Percentiles rank a stretch among this genome's conserved stretches.
Evolutionary conservation across 2,888 invertebrate species (phyloP).

Genomic region (Idaea aversata): DNA sequence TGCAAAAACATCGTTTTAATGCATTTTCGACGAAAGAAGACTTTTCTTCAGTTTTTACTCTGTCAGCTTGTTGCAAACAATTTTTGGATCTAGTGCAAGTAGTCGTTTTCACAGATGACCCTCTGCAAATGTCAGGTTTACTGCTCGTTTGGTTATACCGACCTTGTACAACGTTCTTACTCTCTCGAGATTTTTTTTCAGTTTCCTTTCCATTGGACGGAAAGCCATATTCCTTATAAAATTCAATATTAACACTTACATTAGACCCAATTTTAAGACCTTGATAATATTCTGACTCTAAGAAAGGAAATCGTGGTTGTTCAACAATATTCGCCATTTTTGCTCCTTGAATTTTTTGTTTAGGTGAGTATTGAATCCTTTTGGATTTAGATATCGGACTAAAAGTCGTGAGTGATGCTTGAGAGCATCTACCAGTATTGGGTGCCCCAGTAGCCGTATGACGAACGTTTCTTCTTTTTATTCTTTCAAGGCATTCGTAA

Average conservation of each 20-base stretch:
- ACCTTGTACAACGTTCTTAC: conserved; percentile 3
- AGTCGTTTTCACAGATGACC: neutral
- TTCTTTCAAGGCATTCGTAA: conserved; percentile 34
- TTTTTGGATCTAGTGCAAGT: conserved; percentile 7
- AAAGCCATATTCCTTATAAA: conserved; percentile 27
- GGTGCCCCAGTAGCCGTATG: neutral
- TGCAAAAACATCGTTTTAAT: conserved; percentile 48
- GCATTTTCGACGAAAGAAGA: conserved; percentile 28
- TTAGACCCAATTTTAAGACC: conserved; percentile 35
- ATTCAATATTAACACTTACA: conserved; percentile 35
- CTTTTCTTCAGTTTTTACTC: conserved; percentile 26
- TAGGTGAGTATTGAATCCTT: conserved; percentile 4
- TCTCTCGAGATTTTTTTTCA: neutral
- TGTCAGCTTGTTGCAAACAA: conserved; percentile 14
- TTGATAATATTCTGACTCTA: conserved; percentile 20
- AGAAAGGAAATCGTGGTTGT: conserved; percentile 17
- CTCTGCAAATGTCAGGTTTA: conserved; percentile 1
- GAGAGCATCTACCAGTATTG: conserved; percentile 1
- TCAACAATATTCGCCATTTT: conserved; percentile 8
- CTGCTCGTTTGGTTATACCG: neutral
- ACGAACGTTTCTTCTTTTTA: neutral
- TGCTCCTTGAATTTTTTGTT: neutral
- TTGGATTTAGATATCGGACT: neutral
- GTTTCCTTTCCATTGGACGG: neutral
- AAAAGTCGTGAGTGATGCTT: neutral